Base-by-base conservation (phyloP, 2,113 vertebrate species). In the Geococcyx californianus region DNA sequence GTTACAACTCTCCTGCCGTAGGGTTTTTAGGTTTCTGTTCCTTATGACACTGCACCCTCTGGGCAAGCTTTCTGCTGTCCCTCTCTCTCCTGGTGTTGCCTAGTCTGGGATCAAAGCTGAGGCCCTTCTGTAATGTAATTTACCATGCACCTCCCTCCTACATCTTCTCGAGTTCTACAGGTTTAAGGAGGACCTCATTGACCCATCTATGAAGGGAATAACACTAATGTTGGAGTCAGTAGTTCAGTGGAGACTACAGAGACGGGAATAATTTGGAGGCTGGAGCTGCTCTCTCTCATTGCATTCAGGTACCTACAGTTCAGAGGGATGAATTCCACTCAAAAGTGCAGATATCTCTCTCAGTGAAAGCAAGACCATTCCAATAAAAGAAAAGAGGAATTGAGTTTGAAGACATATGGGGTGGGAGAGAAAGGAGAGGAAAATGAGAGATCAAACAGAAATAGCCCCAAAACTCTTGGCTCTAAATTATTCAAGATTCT, bases 401-500 rank as follows among this genome's bases (percentile, higher is more conserved):
- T 33, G 44, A 93, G 51, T 60, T 95, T 59, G 79, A 78, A 83
- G 62, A 79, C 44, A 8, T 4, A 73, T 63, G 25, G 16, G 31
- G 56, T 47, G 18, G 29, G 34, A 68, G 10, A 83, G n/a, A 86
- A 68, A 33, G 23, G 20, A 47, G 38, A 70, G 33, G 63, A 81
- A 94, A 92, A 70, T 64, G 83, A 60, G 73, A 84, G 83, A 60
- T 84, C 78, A 90, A 75, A 90, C 7, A 79, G 56, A 84, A 93
- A 84, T 70, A 93, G 74, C 45, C 40, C 67, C 62, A 28, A 80
- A 69, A 66, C 45, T 33, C 87, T 24, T 19, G 34, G 34, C 40
- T 66, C 52, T 84, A 69, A 90, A 70, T 84, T 87, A 80, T 87
- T 95, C 62, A 90, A 49, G 25, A 11, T 60, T 75, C 56, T 75